These are phyloP conservation scores for Pediacus dermestoides DNA, from an alignment of 2,888 invertebrate species.

Conservation along the genomic window DNA sequence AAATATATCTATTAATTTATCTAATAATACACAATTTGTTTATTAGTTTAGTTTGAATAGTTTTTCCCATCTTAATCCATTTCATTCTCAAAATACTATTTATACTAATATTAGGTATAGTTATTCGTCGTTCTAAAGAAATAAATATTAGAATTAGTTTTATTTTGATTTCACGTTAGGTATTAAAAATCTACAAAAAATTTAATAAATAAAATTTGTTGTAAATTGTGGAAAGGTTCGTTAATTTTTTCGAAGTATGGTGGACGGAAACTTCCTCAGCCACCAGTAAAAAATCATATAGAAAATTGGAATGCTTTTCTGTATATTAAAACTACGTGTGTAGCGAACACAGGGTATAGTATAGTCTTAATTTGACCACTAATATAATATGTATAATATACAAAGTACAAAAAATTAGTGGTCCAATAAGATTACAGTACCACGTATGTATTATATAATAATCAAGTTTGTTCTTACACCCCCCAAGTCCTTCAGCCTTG, in stretches of 20 bases:
- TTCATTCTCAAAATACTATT: constrained; percentile 6
- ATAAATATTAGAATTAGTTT: not conserved
- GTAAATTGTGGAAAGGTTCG: too few species aligned
- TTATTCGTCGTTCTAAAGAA: not conserved
- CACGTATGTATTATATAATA: constrained; percentile 6
- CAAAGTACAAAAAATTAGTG: too few species aligned
- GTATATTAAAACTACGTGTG: too few species aligned
- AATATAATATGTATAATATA: constrained; percentile 1
- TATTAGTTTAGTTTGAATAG: constrained; percentile 12
- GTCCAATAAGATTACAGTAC: not conserved
- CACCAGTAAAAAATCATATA: too few species aligned
- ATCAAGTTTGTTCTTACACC: constrained; percentile 12
- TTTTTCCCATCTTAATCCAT: constrained; percentile 23
- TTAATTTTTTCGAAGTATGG: too few species aligned
- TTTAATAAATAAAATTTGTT: too few species aligned
- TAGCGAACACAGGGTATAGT: too few species aligned
- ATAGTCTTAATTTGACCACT: too few species aligned
- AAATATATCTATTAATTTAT: constrained; percentile 15
- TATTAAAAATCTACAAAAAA: too few species aligned
- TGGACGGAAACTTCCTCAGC: too few species aligned
- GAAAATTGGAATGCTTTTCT: too few species aligned
- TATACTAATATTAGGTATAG: not conserved
- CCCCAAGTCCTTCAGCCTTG: constrained; percentile 20
- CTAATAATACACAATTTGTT: constrained; percentile 23
- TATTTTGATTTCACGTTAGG: not conserved